These are phyloP conservation scores for Protonemura montana DNA, from an alignment of 2,888 invertebrate genomes.

Conservation along the genomic window DNA sequence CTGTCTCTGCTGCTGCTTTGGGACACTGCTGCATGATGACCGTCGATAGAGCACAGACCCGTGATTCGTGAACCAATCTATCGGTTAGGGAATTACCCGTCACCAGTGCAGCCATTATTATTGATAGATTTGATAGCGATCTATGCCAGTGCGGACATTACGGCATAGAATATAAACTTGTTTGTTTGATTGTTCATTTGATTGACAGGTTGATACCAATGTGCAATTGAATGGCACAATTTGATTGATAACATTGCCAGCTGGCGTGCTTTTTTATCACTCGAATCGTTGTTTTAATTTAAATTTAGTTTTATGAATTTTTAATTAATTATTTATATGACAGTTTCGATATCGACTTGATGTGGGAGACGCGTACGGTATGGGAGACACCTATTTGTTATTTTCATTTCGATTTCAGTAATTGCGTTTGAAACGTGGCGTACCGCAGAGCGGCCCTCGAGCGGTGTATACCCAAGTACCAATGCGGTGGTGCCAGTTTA, in stretches of 20 bases:
- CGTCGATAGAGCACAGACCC: slow-evolving; percentile 22
- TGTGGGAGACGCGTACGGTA: no score
- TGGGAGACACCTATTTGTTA: no score
- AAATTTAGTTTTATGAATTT: neutral
- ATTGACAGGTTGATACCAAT: slow-evolving; percentile 13
- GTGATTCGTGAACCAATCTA: slow-evolving; percentile 48
- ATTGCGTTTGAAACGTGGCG: no score
- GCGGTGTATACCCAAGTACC: no score
- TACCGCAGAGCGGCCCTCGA: no score
- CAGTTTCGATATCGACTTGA: neutral
- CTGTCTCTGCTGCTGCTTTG: neutral
- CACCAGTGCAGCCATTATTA: slow-evolving; percentile 44
- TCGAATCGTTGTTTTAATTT: slow-evolving; percentile 1
- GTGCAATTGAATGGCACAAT: slow-evolving; percentile 4
- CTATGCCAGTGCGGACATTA: neutral
- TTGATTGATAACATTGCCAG: slow-evolving; percentile 24
- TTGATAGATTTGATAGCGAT: slow-evolving; percentile 48
- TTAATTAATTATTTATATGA: neutral
- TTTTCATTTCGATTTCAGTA: no score
- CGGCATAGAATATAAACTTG: slow-evolving; percentile 25
- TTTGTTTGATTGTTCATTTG: slow-evolving; percentile 20
- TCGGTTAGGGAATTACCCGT: slow-evolving; percentile 45
- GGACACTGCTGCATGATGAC: slow-evolving; percentile 38
- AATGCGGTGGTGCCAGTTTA: no score
- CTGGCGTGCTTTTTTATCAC: neutral